Evolutionary conservation across 2,113 vertebrate genomes (phyloP), one percentile per base, ranked within the genome.

Genomic region (Mormyrus iriodes): DNA sequence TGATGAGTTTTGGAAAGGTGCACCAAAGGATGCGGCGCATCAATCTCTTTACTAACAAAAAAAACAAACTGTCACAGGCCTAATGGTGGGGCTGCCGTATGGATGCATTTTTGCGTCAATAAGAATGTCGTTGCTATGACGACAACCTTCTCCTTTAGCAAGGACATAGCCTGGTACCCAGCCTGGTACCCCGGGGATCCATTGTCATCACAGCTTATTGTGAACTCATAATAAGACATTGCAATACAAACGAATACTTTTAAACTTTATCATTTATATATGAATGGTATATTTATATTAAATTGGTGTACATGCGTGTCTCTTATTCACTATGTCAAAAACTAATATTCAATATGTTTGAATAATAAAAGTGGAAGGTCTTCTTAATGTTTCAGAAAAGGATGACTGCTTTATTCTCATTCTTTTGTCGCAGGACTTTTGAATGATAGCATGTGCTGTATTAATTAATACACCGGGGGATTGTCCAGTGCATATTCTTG

Each of bases 111-210:
- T 87, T 87, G 86, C 86, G 58, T 53, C 65, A 35, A 84, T 49
- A 52, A 90, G 93, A 93, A 95, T 95, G 94, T 84, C 92, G 96
- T 96, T 96, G 94, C 92, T 94, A 95, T 96, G 95, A 95, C 93
- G 92, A 96, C 94, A 94, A 89, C 93, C 93, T 93, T 95, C 93
- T 89, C 73, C 91, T 92, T 87, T 87, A 91, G 91, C 93, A 94
- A 94, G 93, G 94, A 93, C 94, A 91, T 79, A 61, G 89, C 83
- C 83, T 90, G 83, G 44, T 83, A 90, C 69, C 73, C 73, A 27
- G 83, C 83, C 91, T 92, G 93, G 93, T 90, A 93, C 93, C 92
- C 92, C 35, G 53, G 92, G 86, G 94, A 94, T 73, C n/a, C 90
- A 85, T 69, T 76, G 69, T 88, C 88, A 88, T 69, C 49, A 55